phyloP scores from a whole-genome alignment of 2,113 vertebrate species.

The Mesoclemmys tuberculata region DNA sequence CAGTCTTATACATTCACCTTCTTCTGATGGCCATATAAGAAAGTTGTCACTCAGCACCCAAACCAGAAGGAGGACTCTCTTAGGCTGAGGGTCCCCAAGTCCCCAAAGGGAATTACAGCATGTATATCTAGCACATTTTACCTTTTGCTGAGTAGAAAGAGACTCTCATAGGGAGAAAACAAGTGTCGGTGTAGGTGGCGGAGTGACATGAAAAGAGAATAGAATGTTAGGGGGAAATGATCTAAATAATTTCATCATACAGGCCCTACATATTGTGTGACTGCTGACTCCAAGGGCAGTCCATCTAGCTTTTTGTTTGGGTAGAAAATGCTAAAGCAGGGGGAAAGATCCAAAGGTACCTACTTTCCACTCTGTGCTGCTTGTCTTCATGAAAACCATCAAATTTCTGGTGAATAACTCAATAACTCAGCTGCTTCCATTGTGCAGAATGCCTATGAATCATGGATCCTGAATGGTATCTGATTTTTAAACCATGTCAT shows the following conservation, averaged over 20 bases:
- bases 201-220: not conserved
- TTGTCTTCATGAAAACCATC: not conserved
- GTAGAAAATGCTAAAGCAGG: not conserved
- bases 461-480: not conserved
- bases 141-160: not conserved
- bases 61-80: not conserved
- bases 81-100: not conserved
- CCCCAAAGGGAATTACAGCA: not conserved
- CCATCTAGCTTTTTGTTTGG: no score
- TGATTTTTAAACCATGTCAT: not conserved
- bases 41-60: rapidly evolving
- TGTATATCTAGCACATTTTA: not conserved
- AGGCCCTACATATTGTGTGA: no score
- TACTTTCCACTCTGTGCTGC: not conserved
- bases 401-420: not conserved
- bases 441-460: not conserved
- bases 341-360: not conserved
- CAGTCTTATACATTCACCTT: not conserved
- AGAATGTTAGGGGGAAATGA: no score
- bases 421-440: not conserved
- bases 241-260: no score
- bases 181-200: not conserved
- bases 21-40: not conserved
- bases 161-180: not conserved
- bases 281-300: no score